Evolutionary conservation across 2,113 vertebrate genomes (phyloP), one percentile per base, ranked within the genome.

Genomic region (Rhadina sibilatrix): DNA sequence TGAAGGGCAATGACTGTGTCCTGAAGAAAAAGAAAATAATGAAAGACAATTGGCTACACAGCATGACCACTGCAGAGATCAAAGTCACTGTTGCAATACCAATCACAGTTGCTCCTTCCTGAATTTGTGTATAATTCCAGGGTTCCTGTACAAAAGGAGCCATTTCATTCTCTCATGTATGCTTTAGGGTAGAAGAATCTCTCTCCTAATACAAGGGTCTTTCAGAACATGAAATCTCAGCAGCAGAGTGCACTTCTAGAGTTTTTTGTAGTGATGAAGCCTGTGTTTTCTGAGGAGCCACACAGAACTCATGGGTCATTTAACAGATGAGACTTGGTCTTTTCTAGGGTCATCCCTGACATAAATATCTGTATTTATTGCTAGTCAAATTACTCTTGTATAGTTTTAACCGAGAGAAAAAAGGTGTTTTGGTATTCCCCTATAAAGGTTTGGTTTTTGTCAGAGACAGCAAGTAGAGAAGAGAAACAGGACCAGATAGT

Each of bases 1-100:
- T 98, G 97, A 76, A 98, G 97, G 37, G 97, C 97, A 63, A 96
- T 82, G 21, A 97, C 91, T 23, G 98, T 98, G 66, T 98, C 98
- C 98, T 98, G 81, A 76, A 90, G 40, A 25, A 72, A 76, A 56
- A 80, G 27, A 53, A 89, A 70, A 64, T 30, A 59, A 31, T 23
- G 40, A 31, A 78, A 69, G 28, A 25, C 19, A 49, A 31, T 46
- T 76, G 69, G 17, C 12, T 52, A 44, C 20, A 33, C 19, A 54
- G 8, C 0, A 0, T 70, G 57, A 56, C 25, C 0, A 5, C 17
- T 60, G 46, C 12, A 47, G 47, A 59, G 15, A 30, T 59, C 38
- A 27, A 65, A 87, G 18, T 57, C 38, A 54, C 3, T 2, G 33
- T 53, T 83, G 17, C 57, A 71, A 3, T 27, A 57, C 0, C 2